Conservation (phyloP, 2,113 vertebrate genomes). For the Paracanthobrama guichenoti region DNA sequence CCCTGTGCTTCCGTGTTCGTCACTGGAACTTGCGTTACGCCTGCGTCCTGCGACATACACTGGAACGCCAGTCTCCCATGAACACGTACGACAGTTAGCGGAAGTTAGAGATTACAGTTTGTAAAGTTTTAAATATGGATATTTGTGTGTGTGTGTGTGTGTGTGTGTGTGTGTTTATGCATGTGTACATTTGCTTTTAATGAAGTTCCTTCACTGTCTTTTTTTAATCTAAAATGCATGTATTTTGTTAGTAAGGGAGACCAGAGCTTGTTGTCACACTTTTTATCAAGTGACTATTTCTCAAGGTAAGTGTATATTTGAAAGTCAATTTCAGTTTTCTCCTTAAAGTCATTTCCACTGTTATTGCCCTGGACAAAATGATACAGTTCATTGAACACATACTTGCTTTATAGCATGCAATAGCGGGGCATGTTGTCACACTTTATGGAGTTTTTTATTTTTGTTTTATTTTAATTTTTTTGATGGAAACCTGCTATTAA, state of each 20-base stretch:
- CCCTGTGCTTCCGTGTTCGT: too few species aligned
- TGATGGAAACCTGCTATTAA: not conserved
- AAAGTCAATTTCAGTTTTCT: slow-evolving; percentile 22
- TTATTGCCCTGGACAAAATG: not conserved
- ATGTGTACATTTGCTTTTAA: not conserved
- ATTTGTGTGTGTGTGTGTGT: too few species aligned
- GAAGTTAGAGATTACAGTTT: too few species aligned
- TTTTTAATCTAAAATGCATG: not conserved
- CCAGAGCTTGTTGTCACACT: not conserved
- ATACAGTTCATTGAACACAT: slow-evolving; percentile 3
- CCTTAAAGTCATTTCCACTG: slow-evolving; percentile 4
- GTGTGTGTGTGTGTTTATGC: too few species aligned
- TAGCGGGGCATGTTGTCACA: not conserved
- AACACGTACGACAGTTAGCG: too few species aligned
- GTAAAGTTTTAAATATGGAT: too few species aligned
- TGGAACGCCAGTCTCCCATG: too few species aligned
- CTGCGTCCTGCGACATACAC: too few species aligned
- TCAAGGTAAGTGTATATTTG: not conserved
- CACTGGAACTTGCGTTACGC: too few species aligned
- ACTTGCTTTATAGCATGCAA: not conserved
- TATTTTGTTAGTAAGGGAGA: not conserved
- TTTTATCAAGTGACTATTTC: not conserved
- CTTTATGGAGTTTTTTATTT: not conserved
- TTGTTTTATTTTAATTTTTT: too few species aligned
- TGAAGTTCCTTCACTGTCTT: not conserved